Base-by-base conservation (phyloP, 2,797 vertebrate species). In the Acanthurus leucopareius region DNA sequence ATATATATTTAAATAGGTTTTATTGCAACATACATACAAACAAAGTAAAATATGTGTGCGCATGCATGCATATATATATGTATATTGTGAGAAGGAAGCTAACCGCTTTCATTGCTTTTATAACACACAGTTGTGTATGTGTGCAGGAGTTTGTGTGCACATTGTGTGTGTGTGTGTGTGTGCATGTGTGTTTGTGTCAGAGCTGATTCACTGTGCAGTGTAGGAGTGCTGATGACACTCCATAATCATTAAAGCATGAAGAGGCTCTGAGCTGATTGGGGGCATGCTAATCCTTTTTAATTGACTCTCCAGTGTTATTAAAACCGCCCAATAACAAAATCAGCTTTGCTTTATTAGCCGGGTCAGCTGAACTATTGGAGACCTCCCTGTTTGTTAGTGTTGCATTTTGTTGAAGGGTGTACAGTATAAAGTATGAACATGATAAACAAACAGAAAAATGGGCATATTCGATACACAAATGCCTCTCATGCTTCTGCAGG, bases 261-360 rank as follows among this genome's bases (percentile, higher is more conserved):
- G 91, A 90, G 91, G 80, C 84, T 90, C 70, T 79, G 86, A 87
- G 91, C 86, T 90, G 89, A 90, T 92, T 92, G 90, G 89, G 89
- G 90, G 72, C 88, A 86, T 83, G 84, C 79, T 91, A 93, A 93
- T 94, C 91, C 91, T 86, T 89, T 89, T 92, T 92, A 94, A 93
- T 93, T 94, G 91, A 91, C 92, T 93, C 90, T 91, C 86, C 76
- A 90, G 87, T 82, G 86, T 92, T 90, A 92, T 92, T 92, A 91
- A 91, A 91, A 83, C 86, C 80, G 20, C 80, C 88, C 82, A 90
- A 88, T 89, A 89, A 91, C 91, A 87, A 90, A 91, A 89, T 91
- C 88, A 90, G 92, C 90, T 85, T 89, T 84, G 85, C 84, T 88
- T 89, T 90, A 92, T 90, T 89, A 86, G 85, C 69, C 15, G 77